A percentile compares a stretch with the other conserved stretches of the same genome.
These are phyloP conservation scores for Siphamia tubifer DNA, from an alignment of 2,113 vertebrate species.

Conservation along the genomic window DNA sequence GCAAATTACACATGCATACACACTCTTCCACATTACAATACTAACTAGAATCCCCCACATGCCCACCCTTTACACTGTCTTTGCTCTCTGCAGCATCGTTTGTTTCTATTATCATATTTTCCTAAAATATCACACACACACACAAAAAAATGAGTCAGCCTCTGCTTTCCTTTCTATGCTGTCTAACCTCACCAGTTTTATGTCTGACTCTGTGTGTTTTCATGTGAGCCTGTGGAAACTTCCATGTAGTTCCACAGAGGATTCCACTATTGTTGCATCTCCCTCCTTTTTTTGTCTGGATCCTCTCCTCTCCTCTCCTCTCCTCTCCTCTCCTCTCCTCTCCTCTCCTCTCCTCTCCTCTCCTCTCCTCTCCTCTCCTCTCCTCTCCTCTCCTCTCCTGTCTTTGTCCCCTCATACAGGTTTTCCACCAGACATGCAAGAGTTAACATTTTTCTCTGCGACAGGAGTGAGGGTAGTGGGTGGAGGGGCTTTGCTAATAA, in stretches of 20 bases:
- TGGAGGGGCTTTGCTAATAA: slow-evolving; percentile 71
- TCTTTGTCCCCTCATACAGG: slow-evolving; percentile 58
- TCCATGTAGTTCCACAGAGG: slow-evolving; percentile 6
- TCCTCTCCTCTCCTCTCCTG: no score
- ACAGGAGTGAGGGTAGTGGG: slow-evolving; percentile 64
- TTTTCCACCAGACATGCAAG: slow-evolving; percentile 55
- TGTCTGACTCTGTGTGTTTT: slow-evolving; percentile 29
- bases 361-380: no score
- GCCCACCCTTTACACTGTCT: neutral
- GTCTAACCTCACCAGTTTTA: slow-evolving; percentile 30
- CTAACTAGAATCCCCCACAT: slow-evolving; percentile 12
- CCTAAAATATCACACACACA: slow-evolving; percentile 18
- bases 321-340: no score
- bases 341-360: no score
- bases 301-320: neutral
- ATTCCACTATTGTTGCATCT: neutral
- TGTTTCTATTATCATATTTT: slow-evolving; percentile 11
- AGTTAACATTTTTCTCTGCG: slow-evolving; percentile 71
- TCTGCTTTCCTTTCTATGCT: slow-evolving; percentile 41
- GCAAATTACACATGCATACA: slow-evolving; percentile 46
- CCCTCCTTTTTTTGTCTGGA: slow-evolving; percentile 7
- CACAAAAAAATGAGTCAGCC: slow-evolving; percentile 47
- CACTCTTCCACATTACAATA: slow-evolving; percentile 43
- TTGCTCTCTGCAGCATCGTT: slow-evolving; percentile 24
- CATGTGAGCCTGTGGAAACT: slow-evolving; percentile 11